Conservation (phyloP, 2,113 vertebrate genomes). For the Myxocyprinus asiaticus region DNA sequence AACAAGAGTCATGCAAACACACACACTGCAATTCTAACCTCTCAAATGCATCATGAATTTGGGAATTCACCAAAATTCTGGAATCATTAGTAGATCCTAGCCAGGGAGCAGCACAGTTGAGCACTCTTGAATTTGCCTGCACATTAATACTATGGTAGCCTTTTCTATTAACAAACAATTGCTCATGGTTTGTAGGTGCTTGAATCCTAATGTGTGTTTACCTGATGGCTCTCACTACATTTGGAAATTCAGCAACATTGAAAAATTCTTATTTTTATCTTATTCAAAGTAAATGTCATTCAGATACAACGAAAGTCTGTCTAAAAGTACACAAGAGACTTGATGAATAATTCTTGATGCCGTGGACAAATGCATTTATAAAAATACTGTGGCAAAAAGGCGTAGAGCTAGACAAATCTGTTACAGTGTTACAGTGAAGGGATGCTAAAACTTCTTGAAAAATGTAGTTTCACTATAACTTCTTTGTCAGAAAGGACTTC, state of each 20-base stretch:
- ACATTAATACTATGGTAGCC: too few relatives aligned
- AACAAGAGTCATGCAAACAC: neutral
- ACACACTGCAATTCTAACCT: neutral
- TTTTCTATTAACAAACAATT: too few relatives aligned
- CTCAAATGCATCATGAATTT: conserved; percentile 5
- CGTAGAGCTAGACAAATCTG: neutral
- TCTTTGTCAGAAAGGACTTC: neutral
- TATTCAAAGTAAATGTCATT: neutral
- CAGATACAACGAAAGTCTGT: neutral
- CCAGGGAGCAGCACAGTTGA: neutral
- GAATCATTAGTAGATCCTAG: too few relatives aligned
- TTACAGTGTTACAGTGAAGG: neutral
- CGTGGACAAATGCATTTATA: neutral
- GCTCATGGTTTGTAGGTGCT: neutral
- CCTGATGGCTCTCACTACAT: neutral
- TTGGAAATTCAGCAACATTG: neutral
- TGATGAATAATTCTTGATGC: neutral
- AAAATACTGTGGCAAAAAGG: neutral
- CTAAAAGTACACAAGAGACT: neutral
- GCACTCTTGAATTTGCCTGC: too few relatives aligned
- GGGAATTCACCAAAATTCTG: neutral
- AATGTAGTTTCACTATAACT: neutral
- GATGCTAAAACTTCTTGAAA: neutral
- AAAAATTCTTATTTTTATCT: neutral
- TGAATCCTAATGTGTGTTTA: neutral